Percentiles rank a stretch among this genome's conserved stretches.
Evolutionary conservation across 2,888 invertebrate species (phyloP).

Genomic region (Eutolmus rufibarbis): DNA sequence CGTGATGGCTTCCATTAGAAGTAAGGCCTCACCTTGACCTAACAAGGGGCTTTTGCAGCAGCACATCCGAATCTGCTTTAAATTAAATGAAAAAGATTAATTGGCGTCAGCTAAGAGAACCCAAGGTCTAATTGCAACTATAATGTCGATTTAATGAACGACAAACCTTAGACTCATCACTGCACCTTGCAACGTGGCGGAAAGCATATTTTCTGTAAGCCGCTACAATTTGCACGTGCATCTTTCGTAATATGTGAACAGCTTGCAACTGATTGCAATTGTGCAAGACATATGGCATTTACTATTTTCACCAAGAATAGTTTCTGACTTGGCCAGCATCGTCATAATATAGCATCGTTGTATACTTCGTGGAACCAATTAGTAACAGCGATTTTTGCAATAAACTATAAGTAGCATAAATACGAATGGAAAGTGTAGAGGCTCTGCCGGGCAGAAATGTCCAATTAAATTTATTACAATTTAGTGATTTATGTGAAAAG

Average conservation of each 20-base stretch:
- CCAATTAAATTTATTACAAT: neutral
- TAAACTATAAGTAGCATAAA: neutral
- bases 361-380: neutral
- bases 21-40: neutral
- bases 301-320: neutral
- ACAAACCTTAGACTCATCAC: neutral
- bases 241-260: neutral
- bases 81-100: neutral
- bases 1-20: neutral
- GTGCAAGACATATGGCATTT: neutral
- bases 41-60: neutral
- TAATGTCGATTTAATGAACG: neutral
- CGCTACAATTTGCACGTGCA: neutral
- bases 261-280: neutral
- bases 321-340: neutral
- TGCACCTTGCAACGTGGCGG: neutral
- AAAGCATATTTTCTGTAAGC: neutral
- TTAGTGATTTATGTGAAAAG: neutral
- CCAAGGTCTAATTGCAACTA: neutral
- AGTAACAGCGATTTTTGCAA: neutral
- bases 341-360: too few relatives aligned
- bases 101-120: neutral
- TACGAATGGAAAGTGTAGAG: neutral
- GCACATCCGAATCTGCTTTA: neutral
- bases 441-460: neutral